These are phyloP conservation scores for Steinernema carpocapsae DNA, from an alignment of 2,888 invertebrate species.

Conservation along the genomic window DNA sequence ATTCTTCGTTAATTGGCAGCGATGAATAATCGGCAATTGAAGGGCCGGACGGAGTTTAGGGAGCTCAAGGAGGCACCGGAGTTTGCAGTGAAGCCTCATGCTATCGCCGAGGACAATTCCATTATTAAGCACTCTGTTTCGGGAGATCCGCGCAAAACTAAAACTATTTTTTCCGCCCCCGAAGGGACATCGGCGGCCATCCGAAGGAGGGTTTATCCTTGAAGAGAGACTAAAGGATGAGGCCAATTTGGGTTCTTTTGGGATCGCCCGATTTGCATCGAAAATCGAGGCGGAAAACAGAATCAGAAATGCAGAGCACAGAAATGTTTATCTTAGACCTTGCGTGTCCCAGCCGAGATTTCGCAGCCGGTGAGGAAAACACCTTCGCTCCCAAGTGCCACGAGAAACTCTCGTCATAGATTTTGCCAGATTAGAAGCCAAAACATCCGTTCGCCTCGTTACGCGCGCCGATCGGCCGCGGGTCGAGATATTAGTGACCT, in stretches of 20 bases:
- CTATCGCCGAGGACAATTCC: slow-evolving; percentile 26
- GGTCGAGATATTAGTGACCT: too few species aligned
- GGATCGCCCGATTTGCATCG: not conserved
- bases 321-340: not conserved
- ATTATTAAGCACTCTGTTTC: slow-evolving; percentile 31
- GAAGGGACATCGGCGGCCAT: not conserved
- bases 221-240: not conserved
- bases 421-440: not conserved
- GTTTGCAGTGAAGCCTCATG: not conserved
- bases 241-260: slow-evolving; percentile 13
- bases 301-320: not conserved
- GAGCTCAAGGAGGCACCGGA: not conserved
- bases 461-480: not conserved
- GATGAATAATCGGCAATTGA: slow-evolving; percentile 16
- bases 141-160: slow-evolving; percentile 15
- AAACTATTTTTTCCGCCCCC: slow-evolving; percentile 32
- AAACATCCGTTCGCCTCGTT: slow-evolving; percentile 31
- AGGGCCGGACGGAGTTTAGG: not conserved
- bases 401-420: slow-evolving; percentile 2
- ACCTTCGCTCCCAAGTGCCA: slow-evolving; percentile 10
- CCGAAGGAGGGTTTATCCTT: slow-evolving; percentile 29
- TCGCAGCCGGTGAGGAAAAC: not conserved
- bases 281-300: not conserved
- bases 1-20: slow-evolving; percentile 22
- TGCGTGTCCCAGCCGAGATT: not conserved